phyloP scores from a whole-genome alignment of 2,797 vertebrate genomes.

The Sebastes flavidus region DNA sequence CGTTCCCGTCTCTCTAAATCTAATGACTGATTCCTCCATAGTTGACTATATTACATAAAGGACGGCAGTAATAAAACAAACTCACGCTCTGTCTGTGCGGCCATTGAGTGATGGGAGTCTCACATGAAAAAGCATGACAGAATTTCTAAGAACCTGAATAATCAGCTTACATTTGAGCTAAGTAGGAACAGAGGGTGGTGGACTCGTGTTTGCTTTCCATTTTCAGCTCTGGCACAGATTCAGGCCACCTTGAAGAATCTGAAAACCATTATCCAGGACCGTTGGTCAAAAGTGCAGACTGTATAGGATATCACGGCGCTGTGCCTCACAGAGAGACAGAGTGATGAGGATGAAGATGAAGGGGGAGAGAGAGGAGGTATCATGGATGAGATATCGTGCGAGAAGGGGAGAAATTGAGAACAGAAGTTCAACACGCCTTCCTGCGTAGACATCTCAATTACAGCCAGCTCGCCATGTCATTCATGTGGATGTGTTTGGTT shows the following conservation, averaged over 20 bases:
- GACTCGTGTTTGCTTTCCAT: conserved; percentile 78
- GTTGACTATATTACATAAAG: conserved; percentile 54
- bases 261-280: conserved; percentile 78
- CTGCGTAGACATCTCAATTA: conserved; percentile 72
- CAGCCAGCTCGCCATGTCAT: conserved; percentile 66
- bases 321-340: conserved; percentile 58
- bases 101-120: conserved; percentile 49
- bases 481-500: conserved; percentile 72
- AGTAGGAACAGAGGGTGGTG: conserved; percentile 78
- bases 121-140: conserved; percentile 68
- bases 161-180: conserved; percentile 79
- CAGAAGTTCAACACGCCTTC: conserved; percentile 65
- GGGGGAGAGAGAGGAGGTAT: conserved; percentile 40
- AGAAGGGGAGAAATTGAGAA: conserved; percentile 69
- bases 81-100: conserved; percentile 30
- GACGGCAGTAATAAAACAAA: conserved; percentile 56
- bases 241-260: conserved; percentile 81
- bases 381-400: conserved; percentile 72
- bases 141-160: conserved; percentile 70
- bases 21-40: conserved; percentile 29
- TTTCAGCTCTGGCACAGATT: conserved; percentile 75
- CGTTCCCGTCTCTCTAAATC: conserved; percentile 1
- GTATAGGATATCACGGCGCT: conserved; percentile 73
- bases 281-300: conserved; percentile 79
- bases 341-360: conserved; percentile 48